These are phyloP conservation scores for Aramus guarauna DNA, from an alignment of 2,113 vertebrate species.

Conservation along the genomic window DNA sequence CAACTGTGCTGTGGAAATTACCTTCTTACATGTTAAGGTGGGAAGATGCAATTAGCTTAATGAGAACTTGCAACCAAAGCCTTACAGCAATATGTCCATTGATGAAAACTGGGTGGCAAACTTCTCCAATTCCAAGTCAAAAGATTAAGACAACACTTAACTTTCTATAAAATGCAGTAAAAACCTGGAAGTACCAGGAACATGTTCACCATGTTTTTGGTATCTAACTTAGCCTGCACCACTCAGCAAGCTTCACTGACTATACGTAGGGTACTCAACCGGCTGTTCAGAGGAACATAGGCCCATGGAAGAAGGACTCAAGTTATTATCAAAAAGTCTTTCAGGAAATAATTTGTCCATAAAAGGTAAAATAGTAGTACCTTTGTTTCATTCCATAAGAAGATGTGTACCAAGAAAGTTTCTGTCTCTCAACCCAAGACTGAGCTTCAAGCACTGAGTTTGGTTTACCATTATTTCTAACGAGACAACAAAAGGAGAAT, in stretches of 20 bases:
- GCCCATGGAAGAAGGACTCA: not conserved
- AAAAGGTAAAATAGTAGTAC: not conserved
- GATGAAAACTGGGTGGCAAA: not conserved
- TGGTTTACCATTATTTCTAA: not conserved
- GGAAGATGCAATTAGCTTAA: not conserved
- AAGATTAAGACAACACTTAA: not conserved
- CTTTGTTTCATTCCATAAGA: not conserved
- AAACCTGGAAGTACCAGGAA: not conserved
- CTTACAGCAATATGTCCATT: not conserved
- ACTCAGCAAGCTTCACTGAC: fast-evolving
- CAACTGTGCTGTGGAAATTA: not conserved
- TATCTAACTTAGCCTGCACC: not conserved
- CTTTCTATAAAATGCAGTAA: not conserved
- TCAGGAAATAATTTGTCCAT: not conserved
- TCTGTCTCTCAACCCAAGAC: not conserved
- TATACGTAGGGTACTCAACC: not conserved
- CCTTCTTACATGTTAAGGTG: not conserved
- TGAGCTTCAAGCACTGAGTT: not conserved
- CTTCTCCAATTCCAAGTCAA: not conserved
- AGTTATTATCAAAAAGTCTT: not conserved
- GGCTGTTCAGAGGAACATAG: fast-evolving
- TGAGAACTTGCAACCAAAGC: not conserved
- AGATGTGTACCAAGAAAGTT: fast-evolving
- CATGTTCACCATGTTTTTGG: not conserved
- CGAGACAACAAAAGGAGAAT: not conserved